Base-by-base conservation (phyloP, 1,140 invertebrate species). In the Trichonephila clavata region DNA sequence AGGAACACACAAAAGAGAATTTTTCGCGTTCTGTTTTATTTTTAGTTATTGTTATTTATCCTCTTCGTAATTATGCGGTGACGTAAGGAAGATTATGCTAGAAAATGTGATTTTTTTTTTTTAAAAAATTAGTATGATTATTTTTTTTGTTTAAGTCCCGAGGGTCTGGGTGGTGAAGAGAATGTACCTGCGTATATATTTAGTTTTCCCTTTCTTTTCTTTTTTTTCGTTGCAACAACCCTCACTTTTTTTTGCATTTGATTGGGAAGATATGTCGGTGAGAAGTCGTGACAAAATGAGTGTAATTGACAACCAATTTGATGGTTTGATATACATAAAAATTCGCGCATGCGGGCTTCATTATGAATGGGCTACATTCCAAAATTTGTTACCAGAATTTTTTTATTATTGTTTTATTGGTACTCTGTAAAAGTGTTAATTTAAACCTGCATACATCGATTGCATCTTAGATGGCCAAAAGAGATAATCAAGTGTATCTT, bases 1-100 rank as follows among this genome's bases (percentile, higher is more conserved):
- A 61, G 24, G 32, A 32, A n/a, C 32, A 32, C n/a, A 86, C 84
- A 86, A 86, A 63, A 32, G 84, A 8, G 32, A 24, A 27, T 86
- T 60, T 86, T 60, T 60, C 18, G 8, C 61, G 57, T 59, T 16
- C 10, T 24, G 24, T 60, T 60, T 86, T 86, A 59, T 84, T 84
- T 60, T 86, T 86, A 8, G n/a, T 60, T 60, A 32, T 59, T 59
- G 27, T 86, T 86, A 32, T 60, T 61, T 86, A 60, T 24, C 61
- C 59, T 39, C 32, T 86, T 27, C 59, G 18, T 86, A 86, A 86
- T 86, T 86, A 86, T 59, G 84, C 7, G 24, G 59, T 63, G 84
- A 61, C 57, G 13, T 59, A 59, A 24, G 27, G n/a, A n/a, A 60
- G 57, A 84, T 5, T 24, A 21, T 24, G 6, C 43, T 50, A 10